Evolutionary conservation across 2,113 vertebrate species (phyloP), one percentile per base, ranked within the genome.

Genomic region (Jaculus jaculus): DNA sequence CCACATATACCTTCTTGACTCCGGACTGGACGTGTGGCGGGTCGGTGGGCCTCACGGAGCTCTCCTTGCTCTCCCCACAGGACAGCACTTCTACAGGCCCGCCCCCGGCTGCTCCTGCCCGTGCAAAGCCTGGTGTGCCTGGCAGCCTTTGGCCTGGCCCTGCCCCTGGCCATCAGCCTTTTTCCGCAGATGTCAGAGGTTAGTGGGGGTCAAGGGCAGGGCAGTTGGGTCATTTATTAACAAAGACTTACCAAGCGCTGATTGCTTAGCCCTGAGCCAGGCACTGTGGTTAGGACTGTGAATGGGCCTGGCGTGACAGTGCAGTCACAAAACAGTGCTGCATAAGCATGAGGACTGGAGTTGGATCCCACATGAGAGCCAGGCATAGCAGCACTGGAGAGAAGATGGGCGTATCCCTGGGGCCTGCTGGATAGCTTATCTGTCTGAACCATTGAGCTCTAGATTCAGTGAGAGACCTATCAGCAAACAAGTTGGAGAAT

Each of bases 141-240:
- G 89, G 98, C 98, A 61, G 98, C 99, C 92, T 99, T 99, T 0
- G 97, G 99, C 92, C 98, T 99, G 96, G 99, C 99, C 77, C 98
- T 99, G 95, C 99, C 99, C 0, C 97, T 99, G 95, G 99, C 99
- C 98, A 99, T 99, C 98, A 99, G 99, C 94, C 98, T 99, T 97
- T 99, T 99, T 96, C 99, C 99, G 0, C 99, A 99, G 98, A 99
- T 99, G 98, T 99, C 99, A 0, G 98, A 99, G 99, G 99, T 99
- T 88, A 98, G 98, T 98, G 72, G 71, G 66, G 32, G 18, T 24
- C 26, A 24, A 60, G 80, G 87, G 60, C 37, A 30, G 37, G 37
- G 39, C 1, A 9, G 54, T 32, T 30, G 75, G 65, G 21, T 39
- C n/a, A 28, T 77, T 82, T 21, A 63, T 78, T 42, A 84, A 66